These are phyloP conservation scores for Cercocebus atys DNA, from an alignment of 2,113 vertebrate genomes.

Conservation along the genomic window DNA sequence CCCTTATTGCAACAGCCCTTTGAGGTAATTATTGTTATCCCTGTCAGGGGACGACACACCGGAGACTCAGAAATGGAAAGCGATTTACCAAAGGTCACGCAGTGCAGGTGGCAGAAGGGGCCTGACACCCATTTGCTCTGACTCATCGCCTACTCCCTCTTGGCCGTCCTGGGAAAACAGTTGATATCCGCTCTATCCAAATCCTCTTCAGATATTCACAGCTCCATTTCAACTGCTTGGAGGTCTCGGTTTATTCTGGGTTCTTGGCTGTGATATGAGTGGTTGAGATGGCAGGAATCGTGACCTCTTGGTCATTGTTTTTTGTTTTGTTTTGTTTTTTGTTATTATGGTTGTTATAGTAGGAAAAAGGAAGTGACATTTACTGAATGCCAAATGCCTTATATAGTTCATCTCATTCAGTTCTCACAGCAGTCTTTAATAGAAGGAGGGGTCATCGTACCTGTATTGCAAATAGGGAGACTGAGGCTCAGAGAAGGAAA, in stretches of 20 bases:
- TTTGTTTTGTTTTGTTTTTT: slow-evolving; percentile 34
- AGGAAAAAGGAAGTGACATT: slow-evolving; percentile 71
- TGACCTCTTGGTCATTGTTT: slow-evolving; percentile 66
- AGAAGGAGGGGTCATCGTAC: background rate
- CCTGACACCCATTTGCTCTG: background rate
- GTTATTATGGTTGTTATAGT: slow-evolving; percentile 59
- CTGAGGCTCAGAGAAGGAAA: background rate
- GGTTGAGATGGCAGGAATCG: slow-evolving; percentile 31
- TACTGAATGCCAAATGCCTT: slow-evolving; percentile 53
- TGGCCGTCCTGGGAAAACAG: background rate
- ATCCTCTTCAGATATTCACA: background rate
- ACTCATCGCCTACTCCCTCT: background rate
- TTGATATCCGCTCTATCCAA: background rate
- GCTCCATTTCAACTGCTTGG: background rate
- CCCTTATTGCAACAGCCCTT: background rate
- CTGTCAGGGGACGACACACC: background rate
- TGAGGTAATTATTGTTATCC: background rate
- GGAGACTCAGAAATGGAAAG: background rate
- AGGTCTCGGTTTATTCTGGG: slow-evolving; percentile 5
- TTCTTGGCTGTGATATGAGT: slow-evolving; percentile 16
- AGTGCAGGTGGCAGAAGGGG: background rate
- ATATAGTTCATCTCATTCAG: slow-evolving; percentile 40
- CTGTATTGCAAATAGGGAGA: background rate
- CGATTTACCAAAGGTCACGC: background rate
- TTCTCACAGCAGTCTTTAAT: slow-evolving; percentile 53